phyloP scores from a whole-genome alignment of 1,140 invertebrate genomes.

The Ericerus pela region DNA sequence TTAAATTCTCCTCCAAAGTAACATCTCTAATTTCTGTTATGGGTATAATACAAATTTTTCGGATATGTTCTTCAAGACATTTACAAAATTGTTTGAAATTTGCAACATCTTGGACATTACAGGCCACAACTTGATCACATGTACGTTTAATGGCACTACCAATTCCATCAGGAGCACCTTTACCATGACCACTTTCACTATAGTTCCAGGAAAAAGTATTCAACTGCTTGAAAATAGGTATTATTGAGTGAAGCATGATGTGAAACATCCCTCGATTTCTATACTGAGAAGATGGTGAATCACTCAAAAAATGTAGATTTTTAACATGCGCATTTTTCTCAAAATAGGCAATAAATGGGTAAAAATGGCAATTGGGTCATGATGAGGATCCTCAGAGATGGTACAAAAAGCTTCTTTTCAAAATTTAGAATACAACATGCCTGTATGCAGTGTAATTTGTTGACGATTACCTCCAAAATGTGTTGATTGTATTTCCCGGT shows the following conservation, averaged over 20 bases:
- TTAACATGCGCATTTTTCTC: slow-evolving; percentile 22
- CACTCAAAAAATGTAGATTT: no score
- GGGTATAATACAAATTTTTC: neutral
- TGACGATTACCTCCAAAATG: slow-evolving; percentile 27
- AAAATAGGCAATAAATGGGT: slow-evolving; percentile 28
- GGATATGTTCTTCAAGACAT: neutral
- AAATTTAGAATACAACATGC: slow-evolving; percentile 24
- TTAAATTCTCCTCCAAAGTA: no score
- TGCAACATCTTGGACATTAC: slow-evolving; percentile 26
- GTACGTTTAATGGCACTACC: slow-evolving; percentile 31
- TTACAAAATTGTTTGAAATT: neutral
- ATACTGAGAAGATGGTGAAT: slow-evolving; percentile 14
- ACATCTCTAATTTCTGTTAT: neutral
- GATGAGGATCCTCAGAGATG: slow-evolving; percentile 27
- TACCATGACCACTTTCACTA: slow-evolving; percentile 33
- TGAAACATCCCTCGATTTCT: neutral
- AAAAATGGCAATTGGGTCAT: slow-evolving; percentile 29
- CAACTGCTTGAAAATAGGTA: neutral
- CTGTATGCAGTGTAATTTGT: slow-evolving; percentile 29
- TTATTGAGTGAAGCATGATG: neutral
- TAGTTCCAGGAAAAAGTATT: slow-evolving; percentile 29
- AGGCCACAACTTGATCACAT: slow-evolving; percentile 27
- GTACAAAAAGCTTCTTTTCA: slow-evolving; percentile 29
- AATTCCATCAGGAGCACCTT: slow-evolving; percentile 33
- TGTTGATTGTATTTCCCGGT: slow-evolving; percentile 28